These are phyloP conservation scores for Temnothorax nylanderi DNA, from an alignment of 1,140 invertebrate species.

Conservation along the genomic window DNA sequence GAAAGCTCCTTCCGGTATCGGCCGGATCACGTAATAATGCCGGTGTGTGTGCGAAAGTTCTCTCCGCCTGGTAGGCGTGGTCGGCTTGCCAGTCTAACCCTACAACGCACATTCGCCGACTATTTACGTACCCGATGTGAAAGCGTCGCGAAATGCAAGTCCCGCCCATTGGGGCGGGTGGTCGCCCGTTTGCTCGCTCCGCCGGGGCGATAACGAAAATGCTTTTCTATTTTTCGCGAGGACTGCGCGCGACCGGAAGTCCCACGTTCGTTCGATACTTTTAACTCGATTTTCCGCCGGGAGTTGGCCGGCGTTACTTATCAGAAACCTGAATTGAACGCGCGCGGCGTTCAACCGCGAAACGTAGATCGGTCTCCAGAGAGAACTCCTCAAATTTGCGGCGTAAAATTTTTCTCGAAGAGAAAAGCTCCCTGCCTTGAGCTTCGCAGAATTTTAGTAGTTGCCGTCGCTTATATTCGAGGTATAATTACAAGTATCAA, in stretches of 20 bases:
- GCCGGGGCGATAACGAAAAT: constrained; percentile 44
- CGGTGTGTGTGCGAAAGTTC: constrained; percentile 41
- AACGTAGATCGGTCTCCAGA: neutral
- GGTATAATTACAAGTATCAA: neutral
- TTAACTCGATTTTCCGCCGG: constrained; percentile 24
- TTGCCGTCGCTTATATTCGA: neutral
- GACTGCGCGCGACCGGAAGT: constrained; percentile 40
- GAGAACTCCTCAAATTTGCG: neutral
- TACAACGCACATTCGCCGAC: constrained; percentile 57
- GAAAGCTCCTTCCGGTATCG: constrained; percentile 56
- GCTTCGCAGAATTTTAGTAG: neutral
- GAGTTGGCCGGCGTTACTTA: constrained; percentile 12
- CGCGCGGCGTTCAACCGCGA: too few species aligned
- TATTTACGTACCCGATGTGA: constrained; percentile 67
- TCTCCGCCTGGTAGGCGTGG: constrained; percentile 60
- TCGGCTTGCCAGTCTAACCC: constrained; percentile 55
- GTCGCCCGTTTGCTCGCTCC: neutral
- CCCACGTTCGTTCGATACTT: constrained; percentile 8
- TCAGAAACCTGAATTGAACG: constrained; percentile 3
- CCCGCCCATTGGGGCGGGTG: constrained; percentile 57
- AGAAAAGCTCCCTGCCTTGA: neutral
- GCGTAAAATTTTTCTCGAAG: neutral
- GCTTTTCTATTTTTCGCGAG: constrained; percentile 52
- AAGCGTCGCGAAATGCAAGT: constrained; percentile 67
- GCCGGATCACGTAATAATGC: constrained; percentile 42